phyloP scores from a whole-genome alignment of 2,888 invertebrate species.

The Pyralis farinalis region DNA sequence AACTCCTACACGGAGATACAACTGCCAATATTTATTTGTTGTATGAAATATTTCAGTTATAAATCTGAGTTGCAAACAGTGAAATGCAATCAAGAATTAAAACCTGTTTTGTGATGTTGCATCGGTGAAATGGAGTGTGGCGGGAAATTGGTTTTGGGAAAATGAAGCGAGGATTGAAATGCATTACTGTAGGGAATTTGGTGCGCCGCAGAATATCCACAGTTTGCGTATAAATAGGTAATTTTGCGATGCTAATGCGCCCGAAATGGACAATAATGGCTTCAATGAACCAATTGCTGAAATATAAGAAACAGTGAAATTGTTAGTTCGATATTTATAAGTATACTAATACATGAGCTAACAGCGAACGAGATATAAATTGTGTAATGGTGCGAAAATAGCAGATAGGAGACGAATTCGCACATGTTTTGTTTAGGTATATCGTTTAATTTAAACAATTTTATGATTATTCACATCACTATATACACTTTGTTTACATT shows the following conservation, averaged over 20 bases:
- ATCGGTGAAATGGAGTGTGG: conserved; percentile 41
- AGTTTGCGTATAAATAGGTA: conserved; percentile 29
- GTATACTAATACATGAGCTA: too few relatives aligned
- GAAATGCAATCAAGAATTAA: conserved; percentile 25
- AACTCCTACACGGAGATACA: conserved; percentile 1
- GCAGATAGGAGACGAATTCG: too few relatives aligned
- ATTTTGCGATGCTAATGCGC: conserved; percentile 26
- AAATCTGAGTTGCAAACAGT: conserved; percentile 1
- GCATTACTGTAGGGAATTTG: conserved; percentile 32
- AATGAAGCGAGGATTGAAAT: conserved; percentile 45
- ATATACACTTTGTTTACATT: too few relatives aligned
- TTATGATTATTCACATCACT: too few relatives aligned
- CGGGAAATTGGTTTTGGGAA: conserved; percentile 35
- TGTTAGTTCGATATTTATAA: too few relatives aligned
- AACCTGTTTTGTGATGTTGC: conserved; percentile 30
- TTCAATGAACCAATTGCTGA: background rate
- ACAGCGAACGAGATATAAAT: too few relatives aligned
- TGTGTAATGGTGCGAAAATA: too few relatives aligned
- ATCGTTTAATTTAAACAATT: too few relatives aligned
- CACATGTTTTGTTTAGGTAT: too few relatives aligned
- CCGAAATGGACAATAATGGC: conserved; percentile 17
- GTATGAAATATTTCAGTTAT: background rate
- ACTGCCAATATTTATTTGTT: conserved; percentile 2
- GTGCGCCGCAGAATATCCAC: conserved; percentile 23
- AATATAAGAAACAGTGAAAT: background rate